Conservation (phyloP, 2,797 vertebrate species). For the Podarcis lilfordi region DNA sequence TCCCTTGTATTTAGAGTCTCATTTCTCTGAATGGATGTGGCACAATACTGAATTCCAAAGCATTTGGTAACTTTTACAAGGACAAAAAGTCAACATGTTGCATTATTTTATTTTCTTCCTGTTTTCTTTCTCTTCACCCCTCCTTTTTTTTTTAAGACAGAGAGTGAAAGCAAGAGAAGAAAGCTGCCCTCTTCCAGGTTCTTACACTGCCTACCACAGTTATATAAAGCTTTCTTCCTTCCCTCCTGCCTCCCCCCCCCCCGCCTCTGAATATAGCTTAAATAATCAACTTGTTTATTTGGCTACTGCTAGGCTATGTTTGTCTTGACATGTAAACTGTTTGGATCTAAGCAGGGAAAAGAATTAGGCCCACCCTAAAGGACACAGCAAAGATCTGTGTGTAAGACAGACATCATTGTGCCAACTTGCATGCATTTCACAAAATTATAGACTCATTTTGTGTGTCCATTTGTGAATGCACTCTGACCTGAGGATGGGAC, state of each 20-base stretch:
- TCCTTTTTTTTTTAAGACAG: not conserved
- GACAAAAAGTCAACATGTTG: accelerated
- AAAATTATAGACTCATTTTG: constrained; percentile 9
- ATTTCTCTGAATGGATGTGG: constrained; percentile 6
- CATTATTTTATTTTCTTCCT: not conserved
- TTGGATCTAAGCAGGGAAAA: constrained; percentile 58
- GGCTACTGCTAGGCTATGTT: constrained; percentile 30
- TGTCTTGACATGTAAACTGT: constrained; percentile 57
- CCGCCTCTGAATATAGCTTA: accelerated
- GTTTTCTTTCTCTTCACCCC: not conserved
- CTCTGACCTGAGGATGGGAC: constrained; percentile 54
- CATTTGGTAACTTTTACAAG: not conserved
- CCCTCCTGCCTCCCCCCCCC: not conserved
- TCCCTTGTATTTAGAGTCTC: not conserved
- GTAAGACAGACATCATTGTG: constrained; percentile 48
- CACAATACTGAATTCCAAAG: not conserved
- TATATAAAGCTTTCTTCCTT: accelerated
- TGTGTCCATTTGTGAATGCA: constrained; percentile 50
- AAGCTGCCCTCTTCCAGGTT: not conserved
- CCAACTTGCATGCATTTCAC: constrained; percentile 37
- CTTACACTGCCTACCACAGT: not conserved
- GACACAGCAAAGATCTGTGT: constrained; percentile 54
- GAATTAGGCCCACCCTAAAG: constrained; percentile 37
- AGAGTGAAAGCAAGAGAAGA: not conserved
- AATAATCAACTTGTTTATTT: constrained; percentile 50